phyloP scores from a whole-genome alignment of 2,113 vertebrate genomes.

The Penelope pileata region DNA sequence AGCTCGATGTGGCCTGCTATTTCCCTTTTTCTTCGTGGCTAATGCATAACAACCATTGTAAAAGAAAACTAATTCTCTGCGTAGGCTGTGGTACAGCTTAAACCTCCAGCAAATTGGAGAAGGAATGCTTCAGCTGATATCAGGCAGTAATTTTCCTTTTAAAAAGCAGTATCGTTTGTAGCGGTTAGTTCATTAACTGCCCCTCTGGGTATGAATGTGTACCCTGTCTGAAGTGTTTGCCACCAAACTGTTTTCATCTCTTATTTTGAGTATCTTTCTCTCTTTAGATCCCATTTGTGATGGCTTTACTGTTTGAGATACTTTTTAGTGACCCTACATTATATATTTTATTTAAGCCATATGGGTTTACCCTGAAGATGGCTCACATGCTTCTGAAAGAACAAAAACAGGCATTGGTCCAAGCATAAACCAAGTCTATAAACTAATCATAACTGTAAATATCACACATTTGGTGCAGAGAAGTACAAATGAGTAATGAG shows the following conservation, averaged over 20 bases:
- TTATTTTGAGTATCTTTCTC: neutral
- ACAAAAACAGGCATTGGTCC: neutral
- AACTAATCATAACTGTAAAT: constrained; percentile 52
- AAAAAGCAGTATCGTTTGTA: neutral
- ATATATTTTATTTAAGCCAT: neutral
- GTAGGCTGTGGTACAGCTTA: neutral
- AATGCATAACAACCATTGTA: neutral
- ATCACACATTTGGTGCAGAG: constrained; percentile 47
- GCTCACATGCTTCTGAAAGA: neutral
- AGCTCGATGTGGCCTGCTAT: rapidly evolving
- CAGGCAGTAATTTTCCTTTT: neutral
- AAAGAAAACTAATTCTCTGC: neutral
- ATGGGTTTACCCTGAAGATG: neutral
- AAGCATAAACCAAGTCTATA: neutral
- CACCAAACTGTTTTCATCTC: neutral
- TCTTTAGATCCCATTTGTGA: neutral
- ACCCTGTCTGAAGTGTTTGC: neutral
- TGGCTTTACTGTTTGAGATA: neutral
- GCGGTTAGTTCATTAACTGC: neutral
- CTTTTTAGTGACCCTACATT: neutral
- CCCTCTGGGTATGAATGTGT: neutral
- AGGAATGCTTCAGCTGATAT: neutral
- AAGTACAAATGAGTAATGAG: constrained; percentile 59
- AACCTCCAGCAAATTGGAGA: neutral
- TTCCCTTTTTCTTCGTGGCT: neutral